Base-by-base conservation (phyloP, 2,797 vertebrate species). In the Ctenopoma kingsleyae region DNA sequence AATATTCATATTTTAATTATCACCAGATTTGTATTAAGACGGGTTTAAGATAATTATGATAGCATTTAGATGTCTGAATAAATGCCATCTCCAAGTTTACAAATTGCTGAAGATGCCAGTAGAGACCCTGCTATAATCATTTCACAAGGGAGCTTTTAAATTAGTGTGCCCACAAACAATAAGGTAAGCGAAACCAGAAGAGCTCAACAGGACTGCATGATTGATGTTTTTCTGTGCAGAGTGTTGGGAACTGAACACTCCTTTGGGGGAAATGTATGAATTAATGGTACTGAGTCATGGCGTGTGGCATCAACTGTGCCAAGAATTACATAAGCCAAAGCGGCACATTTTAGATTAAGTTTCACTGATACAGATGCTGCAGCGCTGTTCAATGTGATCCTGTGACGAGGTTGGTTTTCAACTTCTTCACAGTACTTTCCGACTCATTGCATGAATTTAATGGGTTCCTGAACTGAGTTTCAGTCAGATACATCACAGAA, bases 261-360 rank as follows among this genome's bases (percentile, higher is more conserved):
- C 70, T 87, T 80, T 68, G 35, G 72, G 22, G 44, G 22, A 44
- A 67, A 72, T 64, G 71, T 76, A 67, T 71, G n/a, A 84, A 82
- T 78, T 60, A 79, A 84, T 79, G 66, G 32, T 23, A 44, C 54
- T 22, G 51, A 70, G 51, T 76, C 4, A 2, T 61, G 64, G 49
- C 25, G 10, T 52, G 51, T 69, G 59, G 57, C 69, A 51, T 51
- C 77, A 53, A 16, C 30, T 54, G 41, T 72, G 73, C 73, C 50
- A 51, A 43, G 67, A 63, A 57, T 53, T 44, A 61, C 15, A 20
- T 64, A 54, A 85, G 74, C 67, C 38, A 53, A 67, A 67, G 57
- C 0, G 0, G 11, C 56, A 53, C 35, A 38, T 48, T 27, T 67
- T 50, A 13, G 36, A 79, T 57, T 43, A 17, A n/a, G 15, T 76